Evolutionary conservation across 2,797 vertebrate species (phyloP).

Genomic region (Liasis olivaceus): DNA sequence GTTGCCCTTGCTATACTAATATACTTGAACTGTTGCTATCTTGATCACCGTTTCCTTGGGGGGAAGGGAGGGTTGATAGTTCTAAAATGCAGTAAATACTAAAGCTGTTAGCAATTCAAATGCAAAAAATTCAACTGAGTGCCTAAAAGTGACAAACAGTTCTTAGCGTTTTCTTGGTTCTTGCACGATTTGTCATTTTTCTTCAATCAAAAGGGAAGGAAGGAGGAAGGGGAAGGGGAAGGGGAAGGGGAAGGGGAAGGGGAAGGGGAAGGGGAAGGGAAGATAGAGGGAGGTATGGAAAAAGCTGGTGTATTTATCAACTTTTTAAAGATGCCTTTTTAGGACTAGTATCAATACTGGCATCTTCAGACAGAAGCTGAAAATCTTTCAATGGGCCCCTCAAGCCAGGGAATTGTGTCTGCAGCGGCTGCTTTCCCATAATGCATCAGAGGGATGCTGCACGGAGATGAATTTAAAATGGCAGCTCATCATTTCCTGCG

Average conservation of each 20-base stretch:
- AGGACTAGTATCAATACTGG: background rate
- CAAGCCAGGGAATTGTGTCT: background rate
- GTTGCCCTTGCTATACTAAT: background rate
- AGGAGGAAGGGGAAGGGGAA: background rate
- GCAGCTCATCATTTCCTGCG: background rate
- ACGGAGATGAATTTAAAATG: background rate
- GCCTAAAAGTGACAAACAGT: background rate
- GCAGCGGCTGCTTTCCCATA: background rate
- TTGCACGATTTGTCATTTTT: background rate
- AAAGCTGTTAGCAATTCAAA: background rate
- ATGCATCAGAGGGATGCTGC: background rate
- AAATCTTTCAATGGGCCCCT: background rate
- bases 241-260: background rate
- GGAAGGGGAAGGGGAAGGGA: background rate
- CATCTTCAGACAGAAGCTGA: background rate
- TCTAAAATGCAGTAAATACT: background rate
- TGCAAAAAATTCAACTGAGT: background rate
- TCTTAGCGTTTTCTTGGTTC: background rate
- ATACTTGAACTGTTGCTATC: background rate
- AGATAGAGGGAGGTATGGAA: too few species aligned
- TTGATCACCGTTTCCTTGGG: background rate
- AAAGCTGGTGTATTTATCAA: background rate
- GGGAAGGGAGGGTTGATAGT: background rate
- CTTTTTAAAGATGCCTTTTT: too few species aligned
- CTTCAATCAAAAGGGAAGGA: background rate